A percentile compares a stretch with the other conserved stretches of the same genome.
Evolutionary conservation across 2,797 vertebrate genomes (phyloP).

Genomic region (Telmatherina bonti): DNA sequence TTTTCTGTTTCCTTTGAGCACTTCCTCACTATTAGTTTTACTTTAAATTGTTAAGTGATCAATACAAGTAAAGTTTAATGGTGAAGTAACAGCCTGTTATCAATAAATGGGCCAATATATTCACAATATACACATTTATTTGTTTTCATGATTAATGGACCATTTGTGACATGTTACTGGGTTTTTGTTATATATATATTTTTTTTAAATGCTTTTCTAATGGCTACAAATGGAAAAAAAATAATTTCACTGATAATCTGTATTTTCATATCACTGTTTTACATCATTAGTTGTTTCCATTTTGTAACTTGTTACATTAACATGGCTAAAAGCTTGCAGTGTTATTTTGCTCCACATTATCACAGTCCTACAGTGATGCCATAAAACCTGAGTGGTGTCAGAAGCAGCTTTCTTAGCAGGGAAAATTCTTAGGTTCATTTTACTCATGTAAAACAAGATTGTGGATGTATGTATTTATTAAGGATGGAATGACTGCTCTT

Average conservation of each 20-base stretch:
- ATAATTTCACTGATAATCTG: constrained; percentile 39
- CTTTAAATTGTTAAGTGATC: constrained; percentile 45
- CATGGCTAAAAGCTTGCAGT: constrained; percentile 54
- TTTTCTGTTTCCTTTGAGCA: constrained; percentile 70
- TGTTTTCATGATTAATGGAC: constrained; percentile 59
- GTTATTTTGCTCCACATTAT: constrained; percentile 54
- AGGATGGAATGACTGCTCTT: constrained; percentile 74
- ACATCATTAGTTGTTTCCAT: constrained; percentile 61
- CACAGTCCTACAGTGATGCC: constrained; percentile 31
- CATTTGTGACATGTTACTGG: constrained; percentile 54
- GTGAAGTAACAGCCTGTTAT: constrained; percentile 58
- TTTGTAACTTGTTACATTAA: constrained; percentile 47
- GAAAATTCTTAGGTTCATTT: constrained; percentile 55
- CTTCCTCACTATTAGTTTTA: constrained; percentile 69
- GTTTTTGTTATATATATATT: constrained; percentile 5
- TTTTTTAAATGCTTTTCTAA: constrained; percentile 57
- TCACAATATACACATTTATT: background rate
- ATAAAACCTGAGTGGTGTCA: constrained; percentile 47
- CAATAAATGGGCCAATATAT: constrained; percentile 59
- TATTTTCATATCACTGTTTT: constrained; percentile 59
- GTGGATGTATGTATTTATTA: constrained; percentile 84
- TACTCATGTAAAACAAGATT: constrained; percentile 59
- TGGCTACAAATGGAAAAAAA: constrained; percentile 26
- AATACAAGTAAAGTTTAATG: constrained; percentile 56
- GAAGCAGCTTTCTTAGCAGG: constrained; percentile 39